Base-by-base conservation (phyloP, 2,797 vertebrate genomes). In the Sciurus carolinensis region DNA sequence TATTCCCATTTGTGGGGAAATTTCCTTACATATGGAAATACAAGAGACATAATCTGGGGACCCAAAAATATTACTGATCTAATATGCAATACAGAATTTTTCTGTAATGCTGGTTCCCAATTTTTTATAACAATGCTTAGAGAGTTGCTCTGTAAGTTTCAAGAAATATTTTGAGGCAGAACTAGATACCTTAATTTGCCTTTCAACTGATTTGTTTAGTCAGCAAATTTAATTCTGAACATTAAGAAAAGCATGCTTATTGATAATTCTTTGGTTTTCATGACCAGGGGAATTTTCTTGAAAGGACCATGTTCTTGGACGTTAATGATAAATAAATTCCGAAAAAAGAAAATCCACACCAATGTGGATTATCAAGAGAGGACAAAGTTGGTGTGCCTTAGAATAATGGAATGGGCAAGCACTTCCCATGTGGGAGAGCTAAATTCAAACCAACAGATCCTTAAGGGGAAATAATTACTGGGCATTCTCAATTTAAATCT, bases 151-250 rank as follows among this genome's bases (percentile, higher is more conserved):
- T 92, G 39, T 90, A 89, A 72, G 12, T 93, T 82, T 91, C 36
- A 52, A 75, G 64, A 89, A 93, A 88, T 86, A 94, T 81, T 92
- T 96, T 96, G 71, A 94, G 76, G n/a, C 47, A 95, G 42, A 97
- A 80, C 24, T 22, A 93, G 20, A 79, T 90, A 82, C 7, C 18
- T 42, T 17, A 28, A 84, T 89, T 72, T 95, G 15, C 15, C 52
- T 59, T 94, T 92, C 86, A 91, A 59, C 42, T 76, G 50, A 95
- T 26, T 24, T 12, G 0, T 72, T 83, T 86, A 82, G 86, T 64
- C 59, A 79, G n/a, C 42, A 91, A 80, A 95, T 81, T 86, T 73
- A 64, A 95, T 89, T 86, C 30, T 95, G 50, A 59, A 1, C 39
- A n/a, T 57, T 83, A 82, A 91, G 30, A 57, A 73, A 95, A 84